phyloP scores from a whole-genome alignment of 2,797 vertebrate species.

The Anguilla anguilla region DNA sequence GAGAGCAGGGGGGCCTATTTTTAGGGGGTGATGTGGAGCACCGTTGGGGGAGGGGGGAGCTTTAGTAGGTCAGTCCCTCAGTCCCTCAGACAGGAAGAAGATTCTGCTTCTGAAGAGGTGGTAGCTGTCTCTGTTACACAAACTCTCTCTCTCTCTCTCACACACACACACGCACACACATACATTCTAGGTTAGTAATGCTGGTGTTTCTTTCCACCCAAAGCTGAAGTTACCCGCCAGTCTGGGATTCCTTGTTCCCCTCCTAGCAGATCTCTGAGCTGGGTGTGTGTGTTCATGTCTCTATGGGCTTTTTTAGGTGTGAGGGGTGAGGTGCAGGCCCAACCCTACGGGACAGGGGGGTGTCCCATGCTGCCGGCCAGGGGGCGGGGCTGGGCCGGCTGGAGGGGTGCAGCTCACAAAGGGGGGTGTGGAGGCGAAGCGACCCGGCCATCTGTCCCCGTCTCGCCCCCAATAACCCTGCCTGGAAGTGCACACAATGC shows the following conservation, averaged over 20 bases:
- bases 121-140: background rate
- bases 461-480: constrained; percentile 48
- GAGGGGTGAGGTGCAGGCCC: background rate
- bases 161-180: background rate
- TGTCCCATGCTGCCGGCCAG: background rate
- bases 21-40: background rate
- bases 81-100: background rate
- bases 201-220: background rate
- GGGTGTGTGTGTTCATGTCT: background rate
- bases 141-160: no score
- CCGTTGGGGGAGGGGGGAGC: background rate
- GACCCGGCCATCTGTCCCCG: constrained; percentile 61
- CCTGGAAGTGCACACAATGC: constrained; percentile 51
- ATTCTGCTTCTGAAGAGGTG: background rate
- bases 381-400: background rate
- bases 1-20: constrained; percentile 8
- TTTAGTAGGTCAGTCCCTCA: background rate
- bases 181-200: background rate
- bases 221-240: background rate
- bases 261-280: background rate
- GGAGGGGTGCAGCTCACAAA: constrained; percentile 39
- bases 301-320: background rate
- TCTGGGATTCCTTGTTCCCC: background rate
- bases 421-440: constrained; percentile 55
- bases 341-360: background rate